phyloP scores from a whole-genome alignment of 2,113 vertebrate genomes.

The Oenanthe oenanthe region DNA sequence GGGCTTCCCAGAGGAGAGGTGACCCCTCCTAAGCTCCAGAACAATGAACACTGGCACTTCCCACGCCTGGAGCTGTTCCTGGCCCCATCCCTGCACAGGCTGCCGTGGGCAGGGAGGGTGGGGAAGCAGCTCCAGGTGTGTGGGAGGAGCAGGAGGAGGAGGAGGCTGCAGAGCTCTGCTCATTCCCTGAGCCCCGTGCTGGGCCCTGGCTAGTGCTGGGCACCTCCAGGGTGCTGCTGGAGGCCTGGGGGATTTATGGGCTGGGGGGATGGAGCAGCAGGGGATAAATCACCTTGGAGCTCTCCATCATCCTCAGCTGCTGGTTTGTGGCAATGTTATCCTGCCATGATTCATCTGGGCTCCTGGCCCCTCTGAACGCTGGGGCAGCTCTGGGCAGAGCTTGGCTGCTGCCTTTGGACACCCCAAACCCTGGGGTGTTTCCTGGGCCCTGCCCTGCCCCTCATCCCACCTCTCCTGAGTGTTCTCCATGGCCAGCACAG shows the following conservation, averaged over 20 bases:
- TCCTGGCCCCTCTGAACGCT: not conserved
- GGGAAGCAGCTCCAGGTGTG: not conserved
- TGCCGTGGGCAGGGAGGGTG: accelerated
- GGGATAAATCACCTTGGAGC: not conserved
- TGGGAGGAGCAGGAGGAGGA: not conserved
- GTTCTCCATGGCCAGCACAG: not conserved
- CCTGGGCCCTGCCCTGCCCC: not conserved
- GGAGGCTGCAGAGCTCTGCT: not conserved
- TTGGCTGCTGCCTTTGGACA: not conserved
- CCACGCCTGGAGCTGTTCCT: not conserved
- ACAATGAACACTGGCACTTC: not conserved
- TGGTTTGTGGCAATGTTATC: not conserved
- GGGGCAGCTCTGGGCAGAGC: not conserved
- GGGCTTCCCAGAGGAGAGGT: not conserved
- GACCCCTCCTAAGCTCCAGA: no score
- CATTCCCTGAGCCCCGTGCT: not conserved
- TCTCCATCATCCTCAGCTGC: not conserved
- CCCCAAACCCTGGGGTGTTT: no score
- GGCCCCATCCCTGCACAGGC: not conserved
- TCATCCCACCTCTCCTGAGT: not conserved
- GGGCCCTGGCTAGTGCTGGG: no score
- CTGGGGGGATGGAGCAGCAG: not conserved
- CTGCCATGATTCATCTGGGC: not conserved
- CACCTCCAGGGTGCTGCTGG: not conserved
- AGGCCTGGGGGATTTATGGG: not conserved